Percentiles rank a stretch among this genome's conserved stretches.
These are phyloP conservation scores for Ibidorhyncha struthersii DNA, from an alignment of 2,113 vertebrate species.

Conservation along the genomic window DNA sequence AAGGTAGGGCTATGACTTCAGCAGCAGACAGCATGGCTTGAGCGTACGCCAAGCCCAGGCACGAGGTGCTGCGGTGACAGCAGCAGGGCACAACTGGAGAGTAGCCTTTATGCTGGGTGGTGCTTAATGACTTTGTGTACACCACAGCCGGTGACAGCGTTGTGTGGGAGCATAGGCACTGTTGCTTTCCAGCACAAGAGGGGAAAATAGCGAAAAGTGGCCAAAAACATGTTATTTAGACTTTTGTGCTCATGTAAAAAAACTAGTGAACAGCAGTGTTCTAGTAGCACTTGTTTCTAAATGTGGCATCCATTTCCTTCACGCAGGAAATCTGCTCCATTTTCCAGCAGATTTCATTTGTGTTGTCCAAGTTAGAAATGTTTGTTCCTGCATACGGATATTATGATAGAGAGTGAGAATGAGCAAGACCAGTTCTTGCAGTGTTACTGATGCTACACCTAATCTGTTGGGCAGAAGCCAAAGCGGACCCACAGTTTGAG, in stretches of 20 bases:
- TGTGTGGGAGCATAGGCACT: not conserved
- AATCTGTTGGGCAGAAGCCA: not conserved
- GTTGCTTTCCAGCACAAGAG: not conserved
- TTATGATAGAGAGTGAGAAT: not conserved
- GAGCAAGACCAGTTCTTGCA: not conserved
- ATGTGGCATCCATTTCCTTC: not conserved
- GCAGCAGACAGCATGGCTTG: not conserved
- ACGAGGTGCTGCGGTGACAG: not conserved
- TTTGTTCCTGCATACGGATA: not conserved
- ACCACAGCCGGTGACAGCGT: not conserved
- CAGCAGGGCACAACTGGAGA: not conserved
- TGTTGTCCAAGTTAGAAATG: not conserved
- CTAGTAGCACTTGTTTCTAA: conserved; percentile 13
- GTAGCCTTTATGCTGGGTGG: not conserved
- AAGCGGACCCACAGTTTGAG: not conserved
- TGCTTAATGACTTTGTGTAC: not conserved
- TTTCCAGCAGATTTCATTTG: not conserved
- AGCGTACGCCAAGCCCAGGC: rapidly evolving
- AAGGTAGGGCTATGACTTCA: not conserved
- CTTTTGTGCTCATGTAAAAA: not conserved
- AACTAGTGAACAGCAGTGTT: not conserved
- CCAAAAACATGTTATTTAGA: not conserved
- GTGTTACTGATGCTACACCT: not conserved
- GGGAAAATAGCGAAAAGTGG: not conserved
- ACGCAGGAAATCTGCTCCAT: not conserved